Evolutionary conservation across 2,888 invertebrate genomes (phyloP).

Genomic region (Drosophila peninsularis): DNA sequence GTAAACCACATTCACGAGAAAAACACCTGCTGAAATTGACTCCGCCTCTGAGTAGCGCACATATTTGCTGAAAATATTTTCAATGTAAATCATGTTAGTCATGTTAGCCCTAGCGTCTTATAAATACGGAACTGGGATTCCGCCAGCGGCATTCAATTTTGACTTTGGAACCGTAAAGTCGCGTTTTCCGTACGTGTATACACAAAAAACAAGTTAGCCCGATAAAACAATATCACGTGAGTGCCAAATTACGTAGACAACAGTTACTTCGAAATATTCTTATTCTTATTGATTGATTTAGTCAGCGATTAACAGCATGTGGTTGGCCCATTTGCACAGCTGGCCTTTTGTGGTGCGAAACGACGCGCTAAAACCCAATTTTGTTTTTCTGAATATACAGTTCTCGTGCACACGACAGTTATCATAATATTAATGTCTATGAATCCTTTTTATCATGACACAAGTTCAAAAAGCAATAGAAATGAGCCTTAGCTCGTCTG

Average conservation of each 20-base stretch:
- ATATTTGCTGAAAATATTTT: constrained; percentile 53
- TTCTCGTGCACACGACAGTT: constrained; percentile 5
- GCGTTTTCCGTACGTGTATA: constrained; percentile 12
- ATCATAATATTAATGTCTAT: background rate
- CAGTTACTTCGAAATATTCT: background rate
- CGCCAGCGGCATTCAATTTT: constrained; percentile 25
- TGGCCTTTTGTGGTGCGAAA: constrained; percentile 15
- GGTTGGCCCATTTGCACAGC: constrained; percentile 39
- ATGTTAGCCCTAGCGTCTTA: constrained; percentile 45
- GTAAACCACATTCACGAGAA: constrained; percentile 36
- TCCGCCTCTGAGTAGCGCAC: background rate
- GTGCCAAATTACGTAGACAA: constrained; percentile 6
- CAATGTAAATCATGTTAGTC: constrained; percentile 30
- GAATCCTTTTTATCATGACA: too few species aligned
- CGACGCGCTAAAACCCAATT: background rate
- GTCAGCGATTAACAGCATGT: constrained; percentile 24
- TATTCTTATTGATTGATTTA: constrained; percentile 27
- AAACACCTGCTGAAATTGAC: constrained; percentile 44
- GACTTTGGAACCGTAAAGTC: constrained; percentile 26
- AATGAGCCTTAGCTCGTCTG: background rate
- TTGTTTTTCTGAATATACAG: constrained; percentile 3
- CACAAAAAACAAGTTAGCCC: background rate
- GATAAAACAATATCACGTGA: constrained; percentile 29
- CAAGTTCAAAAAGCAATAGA: background rate
- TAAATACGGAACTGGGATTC: constrained; percentile 49